Percentiles rank a stretch among this genome's conserved stretches.
Evolutionary conservation across 2,113 vertebrate genomes (phyloP).

Genomic region (Orthonyx spaldingii): DNA sequence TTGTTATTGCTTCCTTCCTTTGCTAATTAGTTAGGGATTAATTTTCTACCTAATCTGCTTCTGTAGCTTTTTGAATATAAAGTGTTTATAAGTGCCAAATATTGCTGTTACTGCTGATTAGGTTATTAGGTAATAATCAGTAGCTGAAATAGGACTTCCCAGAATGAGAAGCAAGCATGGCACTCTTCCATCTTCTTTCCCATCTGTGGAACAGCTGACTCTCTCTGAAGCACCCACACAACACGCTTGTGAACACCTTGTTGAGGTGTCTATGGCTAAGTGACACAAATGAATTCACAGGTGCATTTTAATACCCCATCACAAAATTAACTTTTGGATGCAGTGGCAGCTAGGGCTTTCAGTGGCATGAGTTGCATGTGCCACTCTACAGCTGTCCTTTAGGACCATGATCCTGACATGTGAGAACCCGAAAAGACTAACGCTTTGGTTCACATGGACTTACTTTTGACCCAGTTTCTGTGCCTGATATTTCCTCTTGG

Average conservation of each 20-base stretch:
- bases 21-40: slow-evolving; percentile 27
- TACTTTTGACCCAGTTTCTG: slow-evolving; percentile 30
- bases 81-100: slow-evolving; percentile 34
- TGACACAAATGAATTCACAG: background rate
- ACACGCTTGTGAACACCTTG: background rate
- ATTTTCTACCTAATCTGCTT: slow-evolving; percentile 37
- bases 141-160: slow-evolving; percentile 35
- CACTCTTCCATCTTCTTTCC: background rate
- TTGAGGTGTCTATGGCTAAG: background rate
- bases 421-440: background rate
- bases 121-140: slow-evolving; percentile 55
- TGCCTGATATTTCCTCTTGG: background rate
- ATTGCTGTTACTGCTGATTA: slow-evolving; percentile 47
- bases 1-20: background rate
- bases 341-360: background rate
- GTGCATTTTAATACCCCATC: background rate
- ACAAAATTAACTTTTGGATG: background rate
- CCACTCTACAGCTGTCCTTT: background rate
- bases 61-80: slow-evolving; percentile 32
- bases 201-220: background rate
- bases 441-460: background rate
- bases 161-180: background rate
- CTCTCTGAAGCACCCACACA: rapidly evolving
- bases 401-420: background rate
- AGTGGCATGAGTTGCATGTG: background rate